Percentiles rank a stretch among this genome's conserved stretches.
Evolutionary conservation across 2,888 invertebrate genomes (phyloP).

Genomic region (Cheilosia variabilis): DNA sequence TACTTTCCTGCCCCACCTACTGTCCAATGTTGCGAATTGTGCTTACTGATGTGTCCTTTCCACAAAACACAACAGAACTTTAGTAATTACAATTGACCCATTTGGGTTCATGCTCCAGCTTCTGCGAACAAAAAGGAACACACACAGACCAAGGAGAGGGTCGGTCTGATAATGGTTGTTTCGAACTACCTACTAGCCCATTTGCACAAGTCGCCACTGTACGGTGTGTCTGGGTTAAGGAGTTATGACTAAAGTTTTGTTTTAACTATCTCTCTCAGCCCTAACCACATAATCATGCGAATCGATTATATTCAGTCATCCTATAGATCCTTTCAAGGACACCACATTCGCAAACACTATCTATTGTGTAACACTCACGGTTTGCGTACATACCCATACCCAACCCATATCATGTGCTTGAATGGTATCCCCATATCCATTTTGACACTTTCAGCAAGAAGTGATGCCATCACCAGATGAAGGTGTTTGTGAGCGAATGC

Average conservation of each 20-base stretch:
- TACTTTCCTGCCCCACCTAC: constrained; percentile 6
- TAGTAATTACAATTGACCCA: constrained; percentile 50
- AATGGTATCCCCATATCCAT: constrained; percentile 6
- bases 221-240: constrained; percentile 43
- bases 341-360: constrained; percentile 33
- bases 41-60: constrained; percentile 27
- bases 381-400: not conserved
- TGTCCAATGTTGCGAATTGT: not conserved
- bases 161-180: constrained; percentile 20
- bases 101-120: constrained; percentile 24
- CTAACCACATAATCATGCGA: constrained; percentile 29
- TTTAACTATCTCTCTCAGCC: constrained; percentile 23
- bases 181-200: constrained; percentile 16
- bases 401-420: constrained; percentile 3
- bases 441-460: constrained; percentile 25
- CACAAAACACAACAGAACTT: constrained; percentile 32
- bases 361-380: not conserved
- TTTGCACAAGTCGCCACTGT: constrained; percentile 23
- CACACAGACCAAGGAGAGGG: not conserved
- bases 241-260: constrained; percentile 55
- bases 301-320: constrained; percentile 41
- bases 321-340: constrained; percentile 58
- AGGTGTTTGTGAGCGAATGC: constrained; percentile 18
- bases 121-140: not conserved
- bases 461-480: constrained; percentile 23